Evolutionary conservation across 2,113 vertebrate species (phyloP).

Genomic region (Macrotus californicus): DNA sequence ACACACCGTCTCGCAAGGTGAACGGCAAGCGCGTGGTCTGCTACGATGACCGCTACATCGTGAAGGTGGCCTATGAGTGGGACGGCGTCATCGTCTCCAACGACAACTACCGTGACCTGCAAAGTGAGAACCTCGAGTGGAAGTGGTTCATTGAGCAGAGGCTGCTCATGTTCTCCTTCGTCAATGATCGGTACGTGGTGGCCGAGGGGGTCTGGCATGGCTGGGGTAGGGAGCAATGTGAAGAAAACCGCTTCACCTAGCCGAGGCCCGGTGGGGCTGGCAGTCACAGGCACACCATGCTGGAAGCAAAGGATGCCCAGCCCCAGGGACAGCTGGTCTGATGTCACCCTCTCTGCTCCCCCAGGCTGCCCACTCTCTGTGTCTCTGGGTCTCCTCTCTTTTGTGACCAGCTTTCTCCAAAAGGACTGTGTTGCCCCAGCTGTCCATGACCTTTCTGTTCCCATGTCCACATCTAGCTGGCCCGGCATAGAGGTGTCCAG

Average conservation of each 20-base stretch:
- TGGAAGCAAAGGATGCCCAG: not conserved
- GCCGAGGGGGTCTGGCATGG: rapidly evolving
- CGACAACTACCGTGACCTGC: constrained; percentile 92
- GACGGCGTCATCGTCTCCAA: constrained; percentile 93
- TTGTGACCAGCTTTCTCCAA: not conserved
- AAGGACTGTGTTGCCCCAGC: not conserved
- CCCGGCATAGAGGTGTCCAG: not conserved
- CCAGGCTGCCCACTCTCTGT: rapidly evolving
- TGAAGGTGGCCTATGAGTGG: constrained; percentile 86
- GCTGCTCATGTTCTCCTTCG: constrained; percentile 94
- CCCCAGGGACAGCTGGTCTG: not conserved
- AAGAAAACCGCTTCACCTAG: not conserved
- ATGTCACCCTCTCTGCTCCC: rapidly evolving
- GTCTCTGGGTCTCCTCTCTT: not conserved
- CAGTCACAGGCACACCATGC: rapidly evolving
- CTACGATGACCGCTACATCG: constrained; percentile 91
- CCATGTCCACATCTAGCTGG: no score
- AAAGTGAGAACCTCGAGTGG: constrained; percentile 90
- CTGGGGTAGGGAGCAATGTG: rapidly evolving
- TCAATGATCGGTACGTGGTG: constrained; percentile 86
- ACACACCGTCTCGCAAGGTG: constrained; percentile 88
- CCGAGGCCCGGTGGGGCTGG: rapidly evolving
- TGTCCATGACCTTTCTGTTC: not conserved
- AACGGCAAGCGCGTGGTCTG: constrained; percentile 91
- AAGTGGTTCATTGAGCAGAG: constrained; percentile 93